phyloP scores from a whole-genome alignment of 2,888 invertebrate genomes.

The Hedya salicella region DNA sequence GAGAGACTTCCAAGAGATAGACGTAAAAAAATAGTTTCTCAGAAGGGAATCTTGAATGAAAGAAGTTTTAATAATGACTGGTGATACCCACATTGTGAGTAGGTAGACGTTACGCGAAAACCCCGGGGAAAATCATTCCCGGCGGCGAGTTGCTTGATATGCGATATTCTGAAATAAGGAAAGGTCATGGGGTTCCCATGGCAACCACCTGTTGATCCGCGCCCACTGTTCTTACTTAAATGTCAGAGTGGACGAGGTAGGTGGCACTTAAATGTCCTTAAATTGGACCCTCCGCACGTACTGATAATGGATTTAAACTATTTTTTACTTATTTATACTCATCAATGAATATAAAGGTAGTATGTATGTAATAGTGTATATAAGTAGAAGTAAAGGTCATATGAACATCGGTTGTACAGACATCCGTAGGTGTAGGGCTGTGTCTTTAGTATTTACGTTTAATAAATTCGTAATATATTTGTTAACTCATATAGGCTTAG shows the following conservation, averaged over 20 bases:
- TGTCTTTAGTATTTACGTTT: conserved; percentile 9
- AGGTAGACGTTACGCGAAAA: conserved; percentile 23
- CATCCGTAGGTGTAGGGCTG: conserved; percentile 1
- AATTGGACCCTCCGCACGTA: conserved; percentile 27
- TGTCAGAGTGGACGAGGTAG: conserved; percentile 65
- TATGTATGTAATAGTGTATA: too few relatives aligned
- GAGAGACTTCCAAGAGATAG: too few relatives aligned
- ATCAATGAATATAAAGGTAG: conserved; percentile 24
- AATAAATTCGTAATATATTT: conserved; percentile 4
- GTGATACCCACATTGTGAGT: conserved; percentile 9
- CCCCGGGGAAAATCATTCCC: conserved; percentile 33
- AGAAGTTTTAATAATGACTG: conserved; percentile 2
- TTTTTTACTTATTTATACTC: conserved; percentile 12
- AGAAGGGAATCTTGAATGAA: conserved; percentile 1
- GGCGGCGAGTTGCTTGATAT: conserved; percentile 41
- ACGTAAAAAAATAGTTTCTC: background rate
- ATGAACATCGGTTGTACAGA: background rate
- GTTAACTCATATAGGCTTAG: background rate
- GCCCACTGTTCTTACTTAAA: conserved; percentile 51
- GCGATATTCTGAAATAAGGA: conserved; percentile 54
- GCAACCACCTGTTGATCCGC: conserved; percentile 70
- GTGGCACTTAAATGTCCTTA: conserved; percentile 43
- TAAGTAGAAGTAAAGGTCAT: too few relatives aligned
- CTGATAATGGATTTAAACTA: conserved; percentile 16
- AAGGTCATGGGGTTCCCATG: conserved; percentile 71